Evolutionary conservation across 2,888 invertebrate genomes (phyloP).

Genomic region (Drosophila sordidula): DNA sequence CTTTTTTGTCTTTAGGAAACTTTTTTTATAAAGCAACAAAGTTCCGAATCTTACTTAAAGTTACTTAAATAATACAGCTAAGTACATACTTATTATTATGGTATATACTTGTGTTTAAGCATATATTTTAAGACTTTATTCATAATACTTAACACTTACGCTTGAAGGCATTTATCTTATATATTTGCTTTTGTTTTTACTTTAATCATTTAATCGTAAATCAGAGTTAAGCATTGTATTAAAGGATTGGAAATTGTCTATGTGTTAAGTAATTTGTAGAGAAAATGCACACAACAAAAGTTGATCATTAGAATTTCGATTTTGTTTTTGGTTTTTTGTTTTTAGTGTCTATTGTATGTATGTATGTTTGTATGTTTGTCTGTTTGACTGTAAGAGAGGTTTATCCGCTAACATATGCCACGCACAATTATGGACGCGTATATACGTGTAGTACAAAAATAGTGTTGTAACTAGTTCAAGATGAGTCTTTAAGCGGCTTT

Average conservation of each 20-base stretch:
- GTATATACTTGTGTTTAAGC: slow-evolving; percentile 50
- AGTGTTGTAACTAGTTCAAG: slow-evolving; percentile 36
- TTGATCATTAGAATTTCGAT: slow-evolving; percentile 26
- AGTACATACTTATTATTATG: slow-evolving; percentile 46
- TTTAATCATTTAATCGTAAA: slow-evolving; percentile 26
- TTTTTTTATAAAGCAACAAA: slow-evolving; percentile 73
- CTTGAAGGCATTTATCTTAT: slow-evolving; percentile 72
- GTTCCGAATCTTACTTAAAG: slow-evolving; percentile 36
- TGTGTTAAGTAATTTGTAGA: slow-evolving; percentile 39
- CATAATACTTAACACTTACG: slow-evolving; percentile 74
- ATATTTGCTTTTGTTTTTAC: slow-evolving; percentile 24
- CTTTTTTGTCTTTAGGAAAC: slow-evolving; percentile 75
- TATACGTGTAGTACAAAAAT: slow-evolving; percentile 37
- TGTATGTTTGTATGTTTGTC: slow-evolving; percentile 13
- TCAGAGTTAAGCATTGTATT: slow-evolving; percentile 32
- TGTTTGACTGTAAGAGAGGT: not conserved
- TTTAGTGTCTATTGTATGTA: slow-evolving; percentile 3
- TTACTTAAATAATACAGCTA: slow-evolving; percentile 46
- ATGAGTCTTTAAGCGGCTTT: slow-evolving; percentile 46
- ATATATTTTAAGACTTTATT: slow-evolving; percentile 61
- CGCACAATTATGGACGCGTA: slow-evolving; percentile 20
- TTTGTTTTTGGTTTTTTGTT: not conserved
- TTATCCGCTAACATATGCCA: slow-evolving; percentile 19
- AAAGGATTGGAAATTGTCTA: slow-evolving; percentile 32
- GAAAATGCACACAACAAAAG: slow-evolving; percentile 68